Percentiles rank a stretch among this genome's conserved stretches.
Conservation (phyloP, 2,113 vertebrate species). For the Saguinus imperator region DNA sequence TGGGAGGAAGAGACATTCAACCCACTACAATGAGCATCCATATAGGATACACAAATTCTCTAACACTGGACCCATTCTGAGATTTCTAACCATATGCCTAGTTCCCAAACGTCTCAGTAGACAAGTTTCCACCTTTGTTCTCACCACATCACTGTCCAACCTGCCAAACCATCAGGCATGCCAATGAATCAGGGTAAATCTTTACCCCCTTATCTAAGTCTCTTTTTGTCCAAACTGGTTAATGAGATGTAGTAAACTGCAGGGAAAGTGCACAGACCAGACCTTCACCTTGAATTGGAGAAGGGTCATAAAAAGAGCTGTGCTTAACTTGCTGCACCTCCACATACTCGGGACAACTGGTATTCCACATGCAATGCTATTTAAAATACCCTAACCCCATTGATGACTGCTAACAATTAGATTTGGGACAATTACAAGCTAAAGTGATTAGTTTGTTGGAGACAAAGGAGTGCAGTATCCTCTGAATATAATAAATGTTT, state of each 20-base stretch:
- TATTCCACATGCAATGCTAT: neutral
- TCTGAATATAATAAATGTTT: slow-evolving; percentile 23
- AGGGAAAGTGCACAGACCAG: neutral
- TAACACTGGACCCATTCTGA: neutral
- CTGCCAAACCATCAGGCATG: neutral
- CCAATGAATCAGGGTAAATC: neutral
- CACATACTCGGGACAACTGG: neutral
- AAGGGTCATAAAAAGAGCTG: neutral
- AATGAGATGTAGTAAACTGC: neutral
- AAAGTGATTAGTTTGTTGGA: neutral
- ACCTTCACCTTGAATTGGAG: neutral
- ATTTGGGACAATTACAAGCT: neutral
- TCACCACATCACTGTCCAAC: neutral
- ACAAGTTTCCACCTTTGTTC: neutral
- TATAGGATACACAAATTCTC: neutral
- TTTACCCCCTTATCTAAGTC: neutral
- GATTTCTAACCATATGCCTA: neutral
- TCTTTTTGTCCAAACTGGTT: neutral
- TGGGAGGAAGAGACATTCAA: neutral
- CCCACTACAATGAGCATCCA: neutral
- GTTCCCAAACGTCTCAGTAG: neutral
- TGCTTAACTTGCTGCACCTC: no score
- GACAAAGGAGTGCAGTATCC: neutral
- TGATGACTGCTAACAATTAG: neutral
- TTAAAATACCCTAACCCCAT: neutral